Base-by-base conservation (phyloP, 1,140 invertebrate genomes). In the Leptinotarsa defecta region DNA sequence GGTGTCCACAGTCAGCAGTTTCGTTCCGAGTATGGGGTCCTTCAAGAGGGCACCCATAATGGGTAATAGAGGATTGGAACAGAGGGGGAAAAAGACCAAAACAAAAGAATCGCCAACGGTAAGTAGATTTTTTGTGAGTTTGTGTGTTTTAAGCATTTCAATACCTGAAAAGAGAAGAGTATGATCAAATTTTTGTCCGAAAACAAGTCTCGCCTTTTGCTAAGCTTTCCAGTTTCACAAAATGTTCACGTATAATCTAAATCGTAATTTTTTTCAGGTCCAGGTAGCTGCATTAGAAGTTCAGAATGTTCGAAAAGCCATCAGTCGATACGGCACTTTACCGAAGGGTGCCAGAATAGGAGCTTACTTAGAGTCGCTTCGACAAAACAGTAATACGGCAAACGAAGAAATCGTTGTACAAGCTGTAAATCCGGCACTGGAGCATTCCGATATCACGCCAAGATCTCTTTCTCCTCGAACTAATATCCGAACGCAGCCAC, bases 331-430 rank as follows among this genome's bases (percentile, higher is more conserved):
- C 85, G 97, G 97, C 5, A 99, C 98, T 13, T 84, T 97, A 74
- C 97, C 97, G 0, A 99, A 99, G 87, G 96, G 95, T 67, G 95
- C 96, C 15, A 89, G 97, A 48, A 98, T 98, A 79, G 96, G 96
- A 13, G 96, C 96, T 0, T 99, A 97, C 86, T 87, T 99, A 17
- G 96, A 98, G 83, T 98, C 96, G 1, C 86, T 98, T 74, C 89
- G 94, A 49, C 93, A 94, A 80, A 94, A 91, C 82, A 92, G 92
- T n/a, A 88, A 88, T 48, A 87, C 87, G 22, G 86, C 84, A 73
- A 87, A 88, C 73, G 90, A 90, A 57, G 89, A 89, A 52, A 79
- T 80, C 43, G 61, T 27, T 4, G n/a, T 34, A 3, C 81, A 77
- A 78, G 64, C 77, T 68, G 78, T 86, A 74, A 82, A 86, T 73